Conservation (phyloP, 2,888 invertebrate genomes). For the Drosophila rellima region DNA sequence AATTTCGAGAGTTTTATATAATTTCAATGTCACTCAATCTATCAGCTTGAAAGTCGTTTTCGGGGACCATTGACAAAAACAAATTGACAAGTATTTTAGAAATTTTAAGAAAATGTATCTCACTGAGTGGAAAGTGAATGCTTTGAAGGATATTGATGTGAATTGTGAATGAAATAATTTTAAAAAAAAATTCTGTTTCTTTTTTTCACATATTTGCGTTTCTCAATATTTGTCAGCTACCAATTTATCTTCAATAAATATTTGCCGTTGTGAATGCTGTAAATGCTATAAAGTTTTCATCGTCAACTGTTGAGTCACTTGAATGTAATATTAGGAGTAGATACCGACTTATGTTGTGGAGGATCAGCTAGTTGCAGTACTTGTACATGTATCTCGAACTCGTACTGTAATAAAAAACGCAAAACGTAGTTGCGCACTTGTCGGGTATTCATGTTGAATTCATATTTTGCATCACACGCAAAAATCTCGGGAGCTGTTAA, state of each 20-base stretch:
- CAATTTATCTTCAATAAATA: no score
- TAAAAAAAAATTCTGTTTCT: no score
- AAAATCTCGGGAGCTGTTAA: slow-evolving; percentile 58
- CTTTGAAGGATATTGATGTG: no score
- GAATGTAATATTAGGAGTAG: slow-evolving; percentile 1
- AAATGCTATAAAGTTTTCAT: neutral
- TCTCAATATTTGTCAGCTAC: no score
- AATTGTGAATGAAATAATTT: no score
- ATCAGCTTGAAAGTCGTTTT: no score
- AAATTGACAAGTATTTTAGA: neutral
- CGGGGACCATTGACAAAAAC: neutral
- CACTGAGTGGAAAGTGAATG: no score
- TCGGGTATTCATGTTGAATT: slow-evolving; percentile 75
- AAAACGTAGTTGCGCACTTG: slow-evolving; percentile 70
- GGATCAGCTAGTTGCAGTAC: slow-evolving; percentile 11
- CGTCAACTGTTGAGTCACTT: neutral
- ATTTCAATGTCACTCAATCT: no score
- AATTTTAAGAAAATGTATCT: neutral
- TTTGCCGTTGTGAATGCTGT: no score
- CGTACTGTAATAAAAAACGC: slow-evolving; percentile 52
- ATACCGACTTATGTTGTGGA: neutral
- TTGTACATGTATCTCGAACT: slow-evolving; percentile 3
- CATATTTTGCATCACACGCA: slow-evolving; percentile 76
- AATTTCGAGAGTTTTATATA: no score
- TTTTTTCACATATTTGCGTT: no score